Percentiles rank a stretch among this genome's conserved stretches.
These are phyloP conservation scores for Callaeas wilsoni DNA, from an alignment of 2,113 vertebrate genomes.

Conservation along the genomic window DNA sequence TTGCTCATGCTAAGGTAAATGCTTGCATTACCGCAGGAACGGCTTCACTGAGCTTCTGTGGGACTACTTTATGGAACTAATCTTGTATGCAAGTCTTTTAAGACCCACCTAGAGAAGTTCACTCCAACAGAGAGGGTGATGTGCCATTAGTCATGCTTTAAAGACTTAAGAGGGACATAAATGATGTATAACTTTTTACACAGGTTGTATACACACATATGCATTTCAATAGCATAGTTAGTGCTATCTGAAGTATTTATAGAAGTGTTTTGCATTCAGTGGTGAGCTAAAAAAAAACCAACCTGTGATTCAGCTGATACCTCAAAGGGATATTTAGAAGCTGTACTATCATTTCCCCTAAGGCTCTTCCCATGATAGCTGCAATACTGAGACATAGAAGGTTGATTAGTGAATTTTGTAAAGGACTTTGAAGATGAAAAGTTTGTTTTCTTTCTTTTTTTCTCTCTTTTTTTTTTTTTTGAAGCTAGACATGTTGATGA, in stretches of 20 bases:
- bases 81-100: not conserved
- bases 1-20: not conserved
- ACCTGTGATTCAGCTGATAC: not conserved
- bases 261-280: constrained; percentile 7
- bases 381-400: not conserved
- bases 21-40: not conserved
- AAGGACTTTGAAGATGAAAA: constrained; percentile 31
- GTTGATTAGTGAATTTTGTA: constrained; percentile 1
- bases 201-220: not conserved
- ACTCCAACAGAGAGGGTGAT: not conserved
- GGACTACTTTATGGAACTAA: not conserved
- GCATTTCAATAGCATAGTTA: not conserved
- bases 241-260: constrained; percentile 28
- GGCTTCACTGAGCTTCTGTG: not conserved
- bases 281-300: not conserved
- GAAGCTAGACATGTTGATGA: not conserved
- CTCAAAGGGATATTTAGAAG: not conserved
- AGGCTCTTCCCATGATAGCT: constrained; percentile 3
- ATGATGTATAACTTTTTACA: not conserved
- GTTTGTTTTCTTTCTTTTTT: not conserved
- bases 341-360: not conserved
- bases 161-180: not conserved
- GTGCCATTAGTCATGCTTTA: not conserved
- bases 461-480: not conserved
- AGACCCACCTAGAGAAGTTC: not conserved